phyloP scores from a whole-genome alignment of 2,113 vertebrate genomes.

The Laterallus jamaicensis region DNA sequence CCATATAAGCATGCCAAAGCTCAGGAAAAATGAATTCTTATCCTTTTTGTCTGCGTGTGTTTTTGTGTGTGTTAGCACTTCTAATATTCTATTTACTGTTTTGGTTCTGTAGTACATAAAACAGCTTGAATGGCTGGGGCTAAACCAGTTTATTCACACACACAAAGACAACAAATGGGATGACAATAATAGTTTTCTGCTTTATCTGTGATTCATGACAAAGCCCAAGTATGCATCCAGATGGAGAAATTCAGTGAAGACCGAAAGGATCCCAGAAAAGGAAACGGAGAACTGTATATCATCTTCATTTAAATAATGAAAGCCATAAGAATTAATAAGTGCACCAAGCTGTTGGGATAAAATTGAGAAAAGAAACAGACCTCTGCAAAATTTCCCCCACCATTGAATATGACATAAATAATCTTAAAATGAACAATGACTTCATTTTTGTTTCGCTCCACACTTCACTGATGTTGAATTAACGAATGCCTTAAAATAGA shows the following conservation, averaged over 20 bases:
- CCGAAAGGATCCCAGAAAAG: slow-evolving; percentile 3
- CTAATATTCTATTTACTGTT: neutral
- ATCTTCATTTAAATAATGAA: slow-evolving; percentile 57
- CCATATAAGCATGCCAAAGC: neutral
- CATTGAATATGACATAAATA: slow-evolving; percentile 16
- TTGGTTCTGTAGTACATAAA: neutral
- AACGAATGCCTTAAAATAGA: slow-evolving; percentile 18
- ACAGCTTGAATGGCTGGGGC: neutral
- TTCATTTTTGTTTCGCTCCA: slow-evolving; percentile 30
- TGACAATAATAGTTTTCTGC: neutral
- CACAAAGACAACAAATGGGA: neutral
- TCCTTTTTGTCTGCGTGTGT: neutral
- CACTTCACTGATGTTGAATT: slow-evolving; percentile 31
- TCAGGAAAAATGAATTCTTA: neutral
- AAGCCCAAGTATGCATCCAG: slow-evolving; percentile 6
- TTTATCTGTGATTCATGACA: slow-evolving; percentile 9
- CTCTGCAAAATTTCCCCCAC: slow-evolving; percentile 12
- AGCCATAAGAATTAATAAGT: slow-evolving; percentile 61
- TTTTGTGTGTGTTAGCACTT: neutral
- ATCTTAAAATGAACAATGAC: slow-evolving; percentile 7
- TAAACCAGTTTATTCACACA: neutral
- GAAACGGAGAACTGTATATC: slow-evolving; percentile 11
- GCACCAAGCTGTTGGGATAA: slow-evolving; percentile 31
- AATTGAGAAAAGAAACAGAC: slow-evolving; percentile 44
- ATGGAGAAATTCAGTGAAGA: slow-evolving; percentile 35